These are phyloP conservation scores for Nipponacmea schrenckii DNA, from an alignment of 2,888 invertebrate species.

Conservation along the genomic window DNA sequence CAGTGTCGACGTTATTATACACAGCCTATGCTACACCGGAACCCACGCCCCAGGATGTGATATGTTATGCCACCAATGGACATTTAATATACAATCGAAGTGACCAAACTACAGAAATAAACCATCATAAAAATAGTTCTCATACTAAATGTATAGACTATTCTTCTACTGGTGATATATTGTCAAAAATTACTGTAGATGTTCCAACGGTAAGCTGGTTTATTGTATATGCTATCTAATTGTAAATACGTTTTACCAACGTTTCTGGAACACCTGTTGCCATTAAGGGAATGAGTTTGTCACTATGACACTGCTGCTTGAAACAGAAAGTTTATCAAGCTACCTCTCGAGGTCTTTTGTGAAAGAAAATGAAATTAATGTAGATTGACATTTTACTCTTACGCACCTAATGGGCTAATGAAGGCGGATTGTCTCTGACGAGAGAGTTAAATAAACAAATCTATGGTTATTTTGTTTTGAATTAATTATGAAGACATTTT, in stretches of 20 bases:
- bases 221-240: not conserved
- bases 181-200: conserved; percentile 15
- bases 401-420: no score
- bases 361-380: no score
- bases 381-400: no score
- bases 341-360: no score
- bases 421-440: no score
- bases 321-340: no score
- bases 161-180: conserved; percentile 11
- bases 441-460: no score
- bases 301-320: no score
- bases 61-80: conserved; percentile 17
- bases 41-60: conserved; percentile 26
- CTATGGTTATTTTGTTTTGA: no score
- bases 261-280: not conserved
- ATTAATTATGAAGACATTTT: no score
- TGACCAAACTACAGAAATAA: no score
- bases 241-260: not conserved
- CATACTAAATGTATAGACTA: not conserved
- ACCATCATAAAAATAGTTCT: not conserved
- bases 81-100: not conserved
- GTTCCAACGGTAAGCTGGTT: conserved; percentile 12
- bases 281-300: not conserved
- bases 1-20: conserved; percentile 41
- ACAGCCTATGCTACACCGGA: conserved; percentile 35